Evolutionary conservation across 2,113 vertebrate species (phyloP), one percentile per base, ranked within the genome.

Genomic region (Benitochromis conjunctus): DNA sequence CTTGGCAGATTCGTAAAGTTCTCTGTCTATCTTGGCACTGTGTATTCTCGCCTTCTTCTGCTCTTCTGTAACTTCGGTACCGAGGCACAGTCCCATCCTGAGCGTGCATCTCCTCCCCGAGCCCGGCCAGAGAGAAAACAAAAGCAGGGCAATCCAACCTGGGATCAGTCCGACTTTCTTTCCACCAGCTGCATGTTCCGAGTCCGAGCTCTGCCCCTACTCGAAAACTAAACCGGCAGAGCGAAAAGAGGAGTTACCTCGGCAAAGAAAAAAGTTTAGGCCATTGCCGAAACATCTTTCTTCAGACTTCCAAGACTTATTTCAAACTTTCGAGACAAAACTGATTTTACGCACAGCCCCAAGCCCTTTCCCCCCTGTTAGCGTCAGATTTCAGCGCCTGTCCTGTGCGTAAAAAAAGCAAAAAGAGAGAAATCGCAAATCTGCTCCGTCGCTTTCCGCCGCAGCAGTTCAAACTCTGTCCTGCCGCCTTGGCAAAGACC

Each of bases 31-130:
- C 81, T 88, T 88, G 7, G 92, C 82, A 38, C 96, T 97, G 89
- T 89, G 94, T 1, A 90, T 94, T 90, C 69, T 96, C 82, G 96
- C 95, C 89, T 86, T 94, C 94, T 96, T 96, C 80, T 93, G 92
- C 66, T 96, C 96, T 84, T 96, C 96, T 41, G 95, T 95, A 54
- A 93, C 74, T 90, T 97, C 95, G 82, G 95, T 95, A 74, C 96
- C 96, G 92, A 97, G 91, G 79, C 96, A 97, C 92, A 95, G 94
- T 86, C 96, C 96, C 96, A 97, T 96, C 87, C 85, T 83, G 87
- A 86, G 83, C 89, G 11, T 87, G 87, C 95, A 96, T 95, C 88
- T 92, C 95, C 91, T 83, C 86, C 60, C 48, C 38, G 43, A 14
- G 19, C 53, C 71, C 29, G 34, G 38, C 18, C 43, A 54, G 31